Percentiles rank a stretch among this genome's conserved stretches.
These are phyloP conservation scores for Melanotus villosus DNA, from an alignment of 2,888 invertebrate genomes.

Conservation along the genomic window DNA sequence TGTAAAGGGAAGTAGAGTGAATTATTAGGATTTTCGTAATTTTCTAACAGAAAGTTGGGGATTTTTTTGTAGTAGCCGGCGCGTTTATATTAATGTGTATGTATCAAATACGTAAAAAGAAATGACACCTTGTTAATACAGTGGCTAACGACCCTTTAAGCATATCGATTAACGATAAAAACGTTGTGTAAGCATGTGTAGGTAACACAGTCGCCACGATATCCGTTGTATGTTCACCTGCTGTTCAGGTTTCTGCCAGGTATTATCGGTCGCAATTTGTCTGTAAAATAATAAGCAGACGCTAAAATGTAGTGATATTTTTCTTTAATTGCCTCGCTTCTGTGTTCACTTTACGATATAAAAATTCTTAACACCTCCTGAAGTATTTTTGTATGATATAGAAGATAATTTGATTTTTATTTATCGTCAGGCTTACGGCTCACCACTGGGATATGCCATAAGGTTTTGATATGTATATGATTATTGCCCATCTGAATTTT, in stretches of 20 bases:
- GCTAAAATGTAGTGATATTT: slow-evolving; percentile 45
- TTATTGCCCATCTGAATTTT: slow-evolving; percentile 52
- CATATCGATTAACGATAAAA: slow-evolving; percentile 58
- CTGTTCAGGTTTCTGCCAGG: slow-evolving; percentile 51
- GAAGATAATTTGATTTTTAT: slow-evolving; percentile 54
- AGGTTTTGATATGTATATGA: slow-evolving; percentile 48
- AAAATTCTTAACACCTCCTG: slow-evolving; percentile 54
- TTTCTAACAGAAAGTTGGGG: no score
- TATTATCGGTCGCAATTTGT: slow-evolving; percentile 52
- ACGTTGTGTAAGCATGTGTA: slow-evolving; percentile 56
- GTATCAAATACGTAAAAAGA: slow-evolving; percentile 7
- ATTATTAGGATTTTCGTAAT: no score
- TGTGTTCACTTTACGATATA: slow-evolving; percentile 49
- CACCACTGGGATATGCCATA: slow-evolving; percentile 51
- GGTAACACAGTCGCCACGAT: slow-evolving; percentile 55
- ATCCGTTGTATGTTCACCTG: slow-evolving; percentile 55
- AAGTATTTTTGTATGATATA: slow-evolving; percentile 48
- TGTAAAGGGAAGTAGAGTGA: no score
- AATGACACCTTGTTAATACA: slow-evolving; percentile 38
- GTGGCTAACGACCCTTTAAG: slow-evolving; percentile 46
- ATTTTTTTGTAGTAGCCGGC: not conserved
- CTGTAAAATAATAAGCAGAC: slow-evolving; percentile 47
- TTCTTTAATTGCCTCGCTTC: slow-evolving; percentile 49
- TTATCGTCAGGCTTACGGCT: slow-evolving; percentile 49
- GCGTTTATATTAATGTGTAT: no score